These are phyloP conservation scores for Perccottus glenii DNA, from an alignment of 2,113 vertebrate species.

Conservation along the genomic window DNA sequence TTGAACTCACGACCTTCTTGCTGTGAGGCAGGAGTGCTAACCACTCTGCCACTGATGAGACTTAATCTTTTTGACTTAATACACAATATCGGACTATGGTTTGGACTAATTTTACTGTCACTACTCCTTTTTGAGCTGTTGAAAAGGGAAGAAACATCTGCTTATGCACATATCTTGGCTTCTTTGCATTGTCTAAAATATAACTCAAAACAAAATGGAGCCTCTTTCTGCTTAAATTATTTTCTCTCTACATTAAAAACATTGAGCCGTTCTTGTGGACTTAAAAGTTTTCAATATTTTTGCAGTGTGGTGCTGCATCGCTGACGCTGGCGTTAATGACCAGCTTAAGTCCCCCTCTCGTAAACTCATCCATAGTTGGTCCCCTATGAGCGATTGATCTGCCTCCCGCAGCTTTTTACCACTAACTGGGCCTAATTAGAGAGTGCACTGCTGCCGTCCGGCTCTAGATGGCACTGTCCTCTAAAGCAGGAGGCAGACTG, in stretches of 20 bases:
- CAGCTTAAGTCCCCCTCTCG: constrained; percentile 6
- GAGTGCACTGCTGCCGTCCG: background rate
- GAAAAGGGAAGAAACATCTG: too few species aligned
- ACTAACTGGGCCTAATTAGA: constrained; percentile 29
- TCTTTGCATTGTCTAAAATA: background rate
- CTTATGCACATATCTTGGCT: too few species aligned
- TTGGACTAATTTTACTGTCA: too few species aligned
- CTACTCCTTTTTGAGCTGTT: too few species aligned
- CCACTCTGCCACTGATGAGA: too few species aligned
- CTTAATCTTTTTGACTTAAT: too few species aligned
- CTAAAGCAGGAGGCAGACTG: constrained; percentile 2
- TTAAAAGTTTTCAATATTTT: constrained; percentile 4
- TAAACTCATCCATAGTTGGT: constrained; percentile 17
- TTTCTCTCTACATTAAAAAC: background rate
- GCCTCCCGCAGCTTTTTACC: constrained; percentile 16
- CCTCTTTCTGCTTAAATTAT: background rate
- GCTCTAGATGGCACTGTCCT: constrained; percentile 48
- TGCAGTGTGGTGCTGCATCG: background rate
- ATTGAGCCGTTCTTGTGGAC: background rate
- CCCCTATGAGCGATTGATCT: constrained; percentile 34
- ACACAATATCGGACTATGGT: too few species aligned
- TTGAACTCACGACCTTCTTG: too few species aligned
- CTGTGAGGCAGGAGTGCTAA: too few species aligned
- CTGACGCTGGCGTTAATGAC: constrained; percentile 23
- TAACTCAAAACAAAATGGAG: background rate